These are phyloP conservation scores for Orussus abietinus DNA, from an alignment of 1,140 invertebrate species.

Conservation along the genomic window DNA sequence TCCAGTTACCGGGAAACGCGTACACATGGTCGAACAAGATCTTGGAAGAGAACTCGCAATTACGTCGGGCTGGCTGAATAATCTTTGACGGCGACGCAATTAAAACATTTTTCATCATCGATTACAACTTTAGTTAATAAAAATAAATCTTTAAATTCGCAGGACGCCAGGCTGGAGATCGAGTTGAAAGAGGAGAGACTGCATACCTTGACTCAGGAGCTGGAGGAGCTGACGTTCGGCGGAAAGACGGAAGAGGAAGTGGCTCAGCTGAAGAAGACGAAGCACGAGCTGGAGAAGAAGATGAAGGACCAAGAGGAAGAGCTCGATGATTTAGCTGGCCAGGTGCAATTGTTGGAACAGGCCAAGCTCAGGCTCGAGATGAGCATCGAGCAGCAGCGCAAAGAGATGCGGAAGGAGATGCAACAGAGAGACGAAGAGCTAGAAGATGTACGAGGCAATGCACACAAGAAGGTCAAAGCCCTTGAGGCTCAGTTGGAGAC, in stretches of 20 bases:
- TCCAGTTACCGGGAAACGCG: no score
- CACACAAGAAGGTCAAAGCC: constrained; percentile 88
- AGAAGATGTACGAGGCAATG: constrained; percentile 82
- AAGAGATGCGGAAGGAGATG: constrained; percentile 82
- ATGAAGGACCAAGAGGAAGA: constrained; percentile 92
- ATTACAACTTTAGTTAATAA: constrained; percentile 2
- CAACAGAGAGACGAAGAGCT: constrained; percentile 88
- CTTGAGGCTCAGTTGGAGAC: constrained; percentile 87
- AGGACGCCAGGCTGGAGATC: constrained; percentile 81
- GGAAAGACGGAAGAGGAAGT: constrained; percentile 85
- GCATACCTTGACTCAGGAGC: constrained; percentile 69
- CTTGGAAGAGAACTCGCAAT: no score
- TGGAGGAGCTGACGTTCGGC: constrained; percentile 79
- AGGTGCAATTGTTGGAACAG: constrained; percentile 80
- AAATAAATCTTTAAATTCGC: constrained; percentile 22
- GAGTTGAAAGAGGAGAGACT: constrained; percentile 84
- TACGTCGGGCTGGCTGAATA: no score
- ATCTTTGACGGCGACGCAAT: no score
- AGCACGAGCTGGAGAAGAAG: constrained; percentile 84
- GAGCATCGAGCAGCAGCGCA: constrained; percentile 85
- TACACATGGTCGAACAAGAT: no score
- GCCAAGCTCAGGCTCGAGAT: constrained; percentile 89
- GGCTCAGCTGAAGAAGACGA: constrained; percentile 72
- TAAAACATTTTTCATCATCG: no score
- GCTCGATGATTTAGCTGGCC: constrained; percentile 88